Evolutionary conservation across 2,797 vertebrate species (phyloP), one percentile per base, ranked within the genome.

Genomic region (Amblyopsis hoosieri): DNA sequence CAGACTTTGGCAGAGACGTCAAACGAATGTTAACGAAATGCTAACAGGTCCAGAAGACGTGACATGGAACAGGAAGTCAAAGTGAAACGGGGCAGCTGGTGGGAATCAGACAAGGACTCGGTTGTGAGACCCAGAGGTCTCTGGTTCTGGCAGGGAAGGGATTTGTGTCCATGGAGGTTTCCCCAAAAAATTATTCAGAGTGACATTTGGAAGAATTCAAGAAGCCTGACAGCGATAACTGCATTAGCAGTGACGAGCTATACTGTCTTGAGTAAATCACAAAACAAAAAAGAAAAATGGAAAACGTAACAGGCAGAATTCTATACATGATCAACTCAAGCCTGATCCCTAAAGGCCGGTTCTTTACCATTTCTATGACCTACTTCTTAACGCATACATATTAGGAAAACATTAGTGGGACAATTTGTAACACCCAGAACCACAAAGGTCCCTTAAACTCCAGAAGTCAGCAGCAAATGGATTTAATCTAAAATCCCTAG

Each of bases 241-340:
- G 55, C 9, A 23, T 70, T 50, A 57, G 54, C 57, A 69, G 49
- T 66, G 19, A 15, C 47, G 31, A 31, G 10, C 13, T 14, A 45
- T n/a, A 9, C 54, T 45, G n/a, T 57, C 54, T 74, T 74, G 66
- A 72, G 55, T 59, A 59, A 53, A 68, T 51, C 13, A 42, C 55
- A 74, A 42, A 65, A 70, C 66, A 54, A 64, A 64, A 59, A 80
- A 64, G 62, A 45, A n/a, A 45, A 45, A 14, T 42, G 64, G 37
- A 45, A 42, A 53, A 14, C 9, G 23, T 37, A 29, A 48, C 58
- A 49, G 37, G 37, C 37, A 42, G 9, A 42, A 42, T 71, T 63
- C 13, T 54, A 47, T 48, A 9, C 31, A 50, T 54, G 12, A 12
- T 23, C 15, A 53, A 53, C 23, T 7, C 23, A 42, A 9, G 29